Base-by-base conservation (phyloP, 2,888 invertebrate genomes). In the Margaritifera margaritifera region DNA sequence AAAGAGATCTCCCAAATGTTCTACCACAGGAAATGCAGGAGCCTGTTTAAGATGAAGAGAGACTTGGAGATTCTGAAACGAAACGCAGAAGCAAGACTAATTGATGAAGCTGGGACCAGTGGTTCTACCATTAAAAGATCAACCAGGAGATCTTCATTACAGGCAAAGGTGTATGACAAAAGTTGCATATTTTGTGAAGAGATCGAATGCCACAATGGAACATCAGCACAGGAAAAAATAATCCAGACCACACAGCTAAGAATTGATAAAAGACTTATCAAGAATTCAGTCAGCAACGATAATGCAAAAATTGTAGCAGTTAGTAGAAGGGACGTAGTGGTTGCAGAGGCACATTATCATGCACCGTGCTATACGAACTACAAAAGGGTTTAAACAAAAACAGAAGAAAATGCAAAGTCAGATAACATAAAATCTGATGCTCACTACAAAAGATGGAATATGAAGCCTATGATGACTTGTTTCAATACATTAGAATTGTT, bases 151-250 rank as follows among this genome's bases (percentile, higher is more conserved):
- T 59, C 59, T 24, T 59, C 59, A 24, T 24, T 22, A 22, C 11
- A 59, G 25, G 1, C 24, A 6, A 59, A 4, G 18, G 27, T 59
- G 11, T 59, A 25, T 59, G 59, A 25, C 25, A 22, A 24, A n/a
- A 5, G 11, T 2, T 59, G 5, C 59, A 59, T 59, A 22, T 59
- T 59, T 27, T 59, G 59, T 59, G 8, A 27, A 20, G 6, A 59
- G 59, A 6, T 24, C 57, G 58, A 50, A 59, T 59, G 20, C 20
- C 51, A 59, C 20, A 65, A 65, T 50, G 20, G 22, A 20, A 24
- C 65, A 22, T 24, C 22, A 20, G 6, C 59, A 50, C 31, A 58
- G 6, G 65, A 65, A 58, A 58, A 58, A 1, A 52, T 65, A 22
- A 51, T 25, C 22, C 58, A 50, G 25, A 11, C 57, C 58, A 11